These are phyloP conservation scores for Amphipyra berbera DNA, from an alignment of 2,888 invertebrate species.

Conservation along the genomic window DNA sequence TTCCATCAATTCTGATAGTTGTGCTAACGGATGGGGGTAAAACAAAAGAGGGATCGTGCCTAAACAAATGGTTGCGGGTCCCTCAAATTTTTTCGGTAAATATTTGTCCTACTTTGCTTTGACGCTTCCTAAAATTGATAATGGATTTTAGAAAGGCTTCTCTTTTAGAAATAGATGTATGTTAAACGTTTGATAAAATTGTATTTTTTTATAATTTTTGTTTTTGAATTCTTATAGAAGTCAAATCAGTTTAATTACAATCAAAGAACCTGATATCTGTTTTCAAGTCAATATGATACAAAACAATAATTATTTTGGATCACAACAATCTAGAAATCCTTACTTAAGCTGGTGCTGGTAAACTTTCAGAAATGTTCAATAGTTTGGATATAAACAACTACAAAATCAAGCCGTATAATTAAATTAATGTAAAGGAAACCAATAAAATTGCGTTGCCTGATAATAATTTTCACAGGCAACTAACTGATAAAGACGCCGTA, in stretches of 20 bases:
- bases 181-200: slow-evolving; percentile 2
- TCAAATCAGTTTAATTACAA: too few relatives aligned
- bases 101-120: slow-evolving; percentile 73
- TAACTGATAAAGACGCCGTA: slow-evolving; percentile 57
- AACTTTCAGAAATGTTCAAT: background rate
- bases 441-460: slow-evolving; percentile 36
- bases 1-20: slow-evolving; percentile 49
- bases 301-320: too few relatives aligned
- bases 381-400: slow-evolving; percentile 23
- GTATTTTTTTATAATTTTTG: background rate
- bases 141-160: slow-evolving; percentile 48
- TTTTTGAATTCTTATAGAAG: too few relatives aligned
- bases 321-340: background rate
- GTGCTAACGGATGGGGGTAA: slow-evolving; percentile 49
- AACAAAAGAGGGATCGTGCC: slow-evolving; percentile 53
- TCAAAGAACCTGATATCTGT: too few relatives aligned
- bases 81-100: slow-evolving; percentile 75
- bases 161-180: slow-evolving; percentile 14
- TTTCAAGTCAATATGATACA: too few relatives aligned
- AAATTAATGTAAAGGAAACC: slow-evolving; percentile 44
- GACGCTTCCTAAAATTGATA: slow-evolving; percentile 57
- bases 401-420: slow-evolving; percentile 38
- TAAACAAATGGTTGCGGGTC: slow-evolving; percentile 54
- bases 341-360: slow-evolving; percentile 24
- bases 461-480: slow-evolving; percentile 39